Evolutionary conservation across 2,797 vertebrate species (phyloP), one percentile per base, ranked within the genome.

Genomic region (Limnodromus scolopaceus): DNA sequence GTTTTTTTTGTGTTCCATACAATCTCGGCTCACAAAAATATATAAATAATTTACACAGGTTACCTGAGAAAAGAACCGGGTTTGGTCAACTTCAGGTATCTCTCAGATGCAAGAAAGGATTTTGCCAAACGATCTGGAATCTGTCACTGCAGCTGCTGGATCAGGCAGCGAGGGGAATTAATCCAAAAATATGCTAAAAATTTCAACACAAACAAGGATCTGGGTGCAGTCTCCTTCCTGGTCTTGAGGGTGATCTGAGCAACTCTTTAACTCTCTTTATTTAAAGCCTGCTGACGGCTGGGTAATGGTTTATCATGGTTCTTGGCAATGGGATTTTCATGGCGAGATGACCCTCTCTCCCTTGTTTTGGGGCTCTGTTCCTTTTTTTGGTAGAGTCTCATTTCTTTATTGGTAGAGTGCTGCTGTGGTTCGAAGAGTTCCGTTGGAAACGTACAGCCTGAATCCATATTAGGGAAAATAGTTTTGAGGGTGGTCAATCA

Each of bases 141-240:
- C 71, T 85, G 72, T 83, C 54, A 51, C 30, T 72, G 51, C 39
- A 90, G 72, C 87, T 89, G 45, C 38, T 85, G 63, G 58, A 83
- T 81, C 60, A 64, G 45, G 34, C 18, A 87, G 24, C 45, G 74
- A 57, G 12, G 28, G 32, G 63, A 85, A 71, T 49, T 48, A 78
- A 83, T 78, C 48, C 24, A 76, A 89, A 96, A 91, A 85, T 49
- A 93, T 57, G 58, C n/a, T 60, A 89, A 92, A 93, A 91, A 92
- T 92, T 81, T 94, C 53, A 87, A 76, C 32, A 49, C n/a, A 76
- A 36, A 19, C 18, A 20, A 23, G 39, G 25, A 45, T 78, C 57
- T 80, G 63, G 54, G 22, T 34, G n/a, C 18, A 66, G 27, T 36
- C 19, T 69, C 25, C 54, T 88, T 65, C 36, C 32, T 10, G 41